Percentiles rank a stretch among this genome's conserved stretches.
Conservation (phyloP, 2,113 vertebrate species). For the Bambusicola thoracicus region DNA sequence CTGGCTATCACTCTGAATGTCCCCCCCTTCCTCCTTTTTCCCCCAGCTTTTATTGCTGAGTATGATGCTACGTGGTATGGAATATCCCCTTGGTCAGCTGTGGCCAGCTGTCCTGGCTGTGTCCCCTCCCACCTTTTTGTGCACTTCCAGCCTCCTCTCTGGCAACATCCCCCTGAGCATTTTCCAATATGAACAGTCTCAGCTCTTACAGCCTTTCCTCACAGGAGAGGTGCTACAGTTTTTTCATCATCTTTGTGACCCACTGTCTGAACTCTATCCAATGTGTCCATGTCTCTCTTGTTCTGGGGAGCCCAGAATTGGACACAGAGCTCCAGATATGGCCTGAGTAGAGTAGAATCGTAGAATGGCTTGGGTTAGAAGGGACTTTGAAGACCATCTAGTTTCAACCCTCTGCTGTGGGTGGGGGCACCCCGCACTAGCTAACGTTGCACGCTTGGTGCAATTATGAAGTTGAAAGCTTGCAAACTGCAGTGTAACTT, state of each 20-base stretch:
- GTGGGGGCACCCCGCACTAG: neutral
- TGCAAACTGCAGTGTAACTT: neutral
- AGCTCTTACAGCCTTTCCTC: neutral
- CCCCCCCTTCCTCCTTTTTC: neutral
- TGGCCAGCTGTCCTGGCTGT: neutral
- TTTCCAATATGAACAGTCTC: neutral
- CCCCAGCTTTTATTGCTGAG: neutral
- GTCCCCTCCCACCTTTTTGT: neutral
- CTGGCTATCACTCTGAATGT: neutral
- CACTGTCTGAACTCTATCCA: neutral
- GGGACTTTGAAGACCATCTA: neutral
- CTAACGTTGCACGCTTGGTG: neutral
- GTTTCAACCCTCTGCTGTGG: neutral
- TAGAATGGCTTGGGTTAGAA: neutral
- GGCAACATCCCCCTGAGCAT: neutral
- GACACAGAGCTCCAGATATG: neutral
- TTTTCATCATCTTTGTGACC: neutral
- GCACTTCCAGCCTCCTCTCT: neutral
- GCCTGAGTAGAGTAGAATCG: neutral
- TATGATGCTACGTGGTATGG: neutral
- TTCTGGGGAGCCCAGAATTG: neutral
- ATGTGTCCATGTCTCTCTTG: neutral
- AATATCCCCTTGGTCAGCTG: neutral
- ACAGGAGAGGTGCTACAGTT: neutral
- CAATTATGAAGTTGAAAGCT: neutral